Conservation (phyloP, 2,888 invertebrate genomes). For the Trissolcus japonicus region DNA sequence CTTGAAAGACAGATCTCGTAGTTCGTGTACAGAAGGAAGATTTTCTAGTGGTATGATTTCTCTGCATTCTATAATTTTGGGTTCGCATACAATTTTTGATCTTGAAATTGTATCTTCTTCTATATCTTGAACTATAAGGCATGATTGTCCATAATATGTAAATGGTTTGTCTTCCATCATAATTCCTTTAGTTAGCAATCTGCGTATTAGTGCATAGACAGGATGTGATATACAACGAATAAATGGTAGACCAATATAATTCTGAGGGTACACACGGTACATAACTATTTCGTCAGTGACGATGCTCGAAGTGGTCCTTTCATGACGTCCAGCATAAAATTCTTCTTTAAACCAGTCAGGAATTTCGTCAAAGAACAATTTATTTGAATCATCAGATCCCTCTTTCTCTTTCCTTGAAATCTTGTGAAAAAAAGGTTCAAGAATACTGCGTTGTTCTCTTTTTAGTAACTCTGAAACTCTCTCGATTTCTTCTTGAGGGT, state of each 20-base stretch:
- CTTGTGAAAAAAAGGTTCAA: too few relatives aligned
- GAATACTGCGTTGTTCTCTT: too few relatives aligned
- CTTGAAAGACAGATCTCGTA: conserved; percentile 61
- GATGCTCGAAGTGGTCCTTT: too few relatives aligned
- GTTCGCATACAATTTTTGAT: too few relatives aligned
- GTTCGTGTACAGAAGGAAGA: conserved; percentile 1
- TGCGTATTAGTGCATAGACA: not conserved
- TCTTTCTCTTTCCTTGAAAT: too few relatives aligned
- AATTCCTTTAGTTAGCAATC: conserved; percentile 7
- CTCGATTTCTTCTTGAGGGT: too few relatives aligned
- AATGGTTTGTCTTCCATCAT: not conserved
- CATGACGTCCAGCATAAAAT: not conserved
- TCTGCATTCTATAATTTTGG: too few relatives aligned
- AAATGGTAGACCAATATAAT: not conserved
- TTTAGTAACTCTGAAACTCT: too few relatives aligned
- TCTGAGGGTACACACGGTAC: not conserved
- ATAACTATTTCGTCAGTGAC: not conserved
- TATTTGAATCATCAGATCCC: not conserved
- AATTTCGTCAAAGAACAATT: not conserved
- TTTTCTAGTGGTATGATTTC: too few relatives aligned
- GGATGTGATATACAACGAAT: not conserved
- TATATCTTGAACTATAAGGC: not conserved
- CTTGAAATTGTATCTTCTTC: too few relatives aligned
- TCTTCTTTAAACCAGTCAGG: conserved; percentile 7
- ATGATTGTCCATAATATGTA: not conserved